phyloP scores from a whole-genome alignment of 2,113 vertebrate species.

The Phylloscopus trochiloides region DNA sequence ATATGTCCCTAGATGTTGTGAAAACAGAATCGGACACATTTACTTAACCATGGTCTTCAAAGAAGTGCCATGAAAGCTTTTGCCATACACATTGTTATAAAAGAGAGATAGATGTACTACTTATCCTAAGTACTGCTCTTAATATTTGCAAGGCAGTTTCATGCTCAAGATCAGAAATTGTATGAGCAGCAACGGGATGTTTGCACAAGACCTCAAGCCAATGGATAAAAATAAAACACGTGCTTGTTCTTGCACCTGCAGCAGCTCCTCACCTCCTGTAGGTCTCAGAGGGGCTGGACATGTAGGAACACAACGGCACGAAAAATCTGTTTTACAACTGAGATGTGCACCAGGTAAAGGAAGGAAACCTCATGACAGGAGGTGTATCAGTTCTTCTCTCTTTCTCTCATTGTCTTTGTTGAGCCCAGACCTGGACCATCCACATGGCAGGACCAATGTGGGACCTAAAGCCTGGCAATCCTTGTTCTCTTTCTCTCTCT shows the following conservation, averaged over 20 bases:
- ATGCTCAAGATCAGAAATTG: not conserved
- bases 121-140: not conserved
- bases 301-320: not conserved
- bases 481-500: not conserved
- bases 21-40: not conserved
- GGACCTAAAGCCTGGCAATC: not conserved
- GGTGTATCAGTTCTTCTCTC: not conserved
- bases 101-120: not conserved
- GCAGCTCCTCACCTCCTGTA: not conserved
- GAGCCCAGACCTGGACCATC: not conserved
- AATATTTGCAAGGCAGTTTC: not conserved
- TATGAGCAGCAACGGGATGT: not conserved
- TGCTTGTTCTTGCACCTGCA: not conserved
- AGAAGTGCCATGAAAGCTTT: not conserved
- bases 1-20: not conserved
- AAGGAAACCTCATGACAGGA: not conserved
- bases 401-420: not conserved
- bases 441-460: accelerated
- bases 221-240: not conserved
- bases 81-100: not conserved
- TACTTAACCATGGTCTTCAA: not conserved
- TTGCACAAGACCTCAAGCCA: not conserved
- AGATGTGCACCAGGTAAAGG: not conserved
- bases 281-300: not conserved
- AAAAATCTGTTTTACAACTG: not conserved